These are phyloP conservation scores for Mycalesis mineus DNA, from an alignment of 2,888 invertebrate species.

Conservation along the genomic window DNA sequence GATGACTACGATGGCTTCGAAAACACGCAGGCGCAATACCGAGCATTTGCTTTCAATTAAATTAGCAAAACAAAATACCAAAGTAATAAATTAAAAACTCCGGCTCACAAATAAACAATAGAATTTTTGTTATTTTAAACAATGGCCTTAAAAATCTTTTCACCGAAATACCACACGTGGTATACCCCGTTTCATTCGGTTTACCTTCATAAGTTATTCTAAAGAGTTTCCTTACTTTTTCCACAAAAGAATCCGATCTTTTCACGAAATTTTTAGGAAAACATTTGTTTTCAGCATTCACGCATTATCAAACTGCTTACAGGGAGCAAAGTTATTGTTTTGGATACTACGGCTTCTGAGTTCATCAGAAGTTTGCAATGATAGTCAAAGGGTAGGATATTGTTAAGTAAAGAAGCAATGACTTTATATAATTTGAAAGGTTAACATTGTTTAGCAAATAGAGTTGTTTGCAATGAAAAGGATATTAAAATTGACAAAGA, in stretches of 20 bases:
- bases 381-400: not conserved
- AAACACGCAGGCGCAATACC: no score
- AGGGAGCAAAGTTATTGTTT: not conserved
- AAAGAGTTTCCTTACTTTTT: slow-evolving; percentile 5
- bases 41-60: no score
- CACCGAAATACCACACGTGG: slow-evolving; percentile 1
- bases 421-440: not conserved
- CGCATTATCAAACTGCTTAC: not conserved
- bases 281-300: not conserved
- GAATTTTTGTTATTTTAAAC: slow-evolving; percentile 6
- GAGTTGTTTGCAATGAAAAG: no score
- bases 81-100: not conserved
- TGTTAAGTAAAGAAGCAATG: not conserved
- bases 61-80: no score
- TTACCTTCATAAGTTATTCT: not conserved
- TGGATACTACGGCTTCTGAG: not conserved
- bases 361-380: slow-evolving; percentile 3
- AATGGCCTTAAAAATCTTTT: slow-evolving; percentile 9
- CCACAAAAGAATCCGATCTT: not conserved
- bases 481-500: no score
- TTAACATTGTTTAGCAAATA: not conserved
- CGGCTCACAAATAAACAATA: not conserved
- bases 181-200: not conserved
- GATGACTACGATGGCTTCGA: no score
- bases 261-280: slow-evolving; percentile 6